A percentile compares a stretch with the other conserved stretches of the same genome.
phyloP scores from a whole-genome alignment of 2,113 vertebrate species.

The Gymnobelideus leadbeateri region DNA sequence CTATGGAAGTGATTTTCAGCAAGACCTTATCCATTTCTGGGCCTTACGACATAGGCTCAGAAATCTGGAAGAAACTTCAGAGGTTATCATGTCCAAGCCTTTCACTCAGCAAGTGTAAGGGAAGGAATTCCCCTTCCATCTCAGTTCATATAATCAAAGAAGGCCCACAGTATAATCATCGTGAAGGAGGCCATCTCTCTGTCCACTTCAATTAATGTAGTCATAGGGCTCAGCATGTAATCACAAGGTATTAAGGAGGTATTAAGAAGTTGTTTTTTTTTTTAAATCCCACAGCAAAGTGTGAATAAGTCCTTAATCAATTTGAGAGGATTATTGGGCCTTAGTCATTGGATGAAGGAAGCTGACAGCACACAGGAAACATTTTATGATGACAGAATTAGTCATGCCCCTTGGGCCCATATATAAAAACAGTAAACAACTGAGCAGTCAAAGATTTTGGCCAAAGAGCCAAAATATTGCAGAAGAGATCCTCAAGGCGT shows the following conservation, averaged over 20 bases:
- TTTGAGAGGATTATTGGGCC: neutral
- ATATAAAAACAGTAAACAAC: neutral
- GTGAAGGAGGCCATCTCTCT: neutral
- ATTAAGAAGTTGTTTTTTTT: neutral
- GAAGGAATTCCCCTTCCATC: neutral
- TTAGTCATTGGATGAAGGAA: neutral
- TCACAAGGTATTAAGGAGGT: neutral
- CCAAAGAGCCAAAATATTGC: neutral
- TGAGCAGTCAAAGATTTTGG: neutral
- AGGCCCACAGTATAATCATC: neutral
- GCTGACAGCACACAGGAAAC: neutral
- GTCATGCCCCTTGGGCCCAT: neutral
- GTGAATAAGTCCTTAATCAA: neutral
- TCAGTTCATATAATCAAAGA: neutral
- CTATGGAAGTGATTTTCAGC: neutral
- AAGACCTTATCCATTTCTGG: neutral
- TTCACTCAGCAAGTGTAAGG: neutral
- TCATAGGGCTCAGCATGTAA: neutral
- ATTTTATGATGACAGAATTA: neutral
- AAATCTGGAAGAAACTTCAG: neutral
- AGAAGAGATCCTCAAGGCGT: neutral
- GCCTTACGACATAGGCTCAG: neutral
- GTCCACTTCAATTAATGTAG: neutral
- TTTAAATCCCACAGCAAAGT: neutral
- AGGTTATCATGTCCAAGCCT: neutral